Percentiles rank a stretch among this genome's conserved stretches.
Conservation (phyloP, 2,888 invertebrate genomes). For the Adelognathus sp. region DNA sequence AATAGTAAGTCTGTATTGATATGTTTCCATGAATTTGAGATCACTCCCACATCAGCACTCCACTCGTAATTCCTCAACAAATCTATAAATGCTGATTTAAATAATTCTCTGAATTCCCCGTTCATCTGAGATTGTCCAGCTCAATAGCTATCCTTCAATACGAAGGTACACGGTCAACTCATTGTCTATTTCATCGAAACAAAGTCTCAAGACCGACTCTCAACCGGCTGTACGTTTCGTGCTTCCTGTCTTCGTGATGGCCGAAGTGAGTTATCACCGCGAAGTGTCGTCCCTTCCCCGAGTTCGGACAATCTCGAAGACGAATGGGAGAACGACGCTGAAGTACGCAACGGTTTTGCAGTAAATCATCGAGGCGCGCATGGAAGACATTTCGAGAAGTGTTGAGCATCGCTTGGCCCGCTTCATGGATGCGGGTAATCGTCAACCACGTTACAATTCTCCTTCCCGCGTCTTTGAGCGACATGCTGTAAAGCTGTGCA, state of each 20-base stretch:
- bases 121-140: too few relatives aligned
- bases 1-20: too few relatives aligned
- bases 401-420: conserved; percentile 31
- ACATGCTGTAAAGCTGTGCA: neutral
- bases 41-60: too few relatives aligned
- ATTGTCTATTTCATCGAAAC: neutral
- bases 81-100: too few relatives aligned
- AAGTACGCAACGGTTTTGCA: neutral
- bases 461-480: neutral
- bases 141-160: too few relatives aligned
- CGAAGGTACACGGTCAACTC: too few relatives aligned
- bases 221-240: conserved; percentile 13
- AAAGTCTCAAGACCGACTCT: neutral
- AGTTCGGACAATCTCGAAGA: neutral
- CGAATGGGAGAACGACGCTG: neutral
- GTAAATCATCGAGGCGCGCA: conserved; percentile 35
- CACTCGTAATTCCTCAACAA: too few relatives aligned
- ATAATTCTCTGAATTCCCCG: too few relatives aligned
- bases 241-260: conserved; percentile 9
- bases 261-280: conserved; percentile 1
- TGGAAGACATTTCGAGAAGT: conserved; percentile 41
- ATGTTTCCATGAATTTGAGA: too few relatives aligned
- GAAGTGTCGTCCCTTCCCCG: neutral
- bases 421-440: conserved; percentile 53
- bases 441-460: conserved; percentile 38